Evolutionary conservation across 2,888 invertebrate genomes (phyloP).

Genomic region (Anarsia innoxiella): DNA sequence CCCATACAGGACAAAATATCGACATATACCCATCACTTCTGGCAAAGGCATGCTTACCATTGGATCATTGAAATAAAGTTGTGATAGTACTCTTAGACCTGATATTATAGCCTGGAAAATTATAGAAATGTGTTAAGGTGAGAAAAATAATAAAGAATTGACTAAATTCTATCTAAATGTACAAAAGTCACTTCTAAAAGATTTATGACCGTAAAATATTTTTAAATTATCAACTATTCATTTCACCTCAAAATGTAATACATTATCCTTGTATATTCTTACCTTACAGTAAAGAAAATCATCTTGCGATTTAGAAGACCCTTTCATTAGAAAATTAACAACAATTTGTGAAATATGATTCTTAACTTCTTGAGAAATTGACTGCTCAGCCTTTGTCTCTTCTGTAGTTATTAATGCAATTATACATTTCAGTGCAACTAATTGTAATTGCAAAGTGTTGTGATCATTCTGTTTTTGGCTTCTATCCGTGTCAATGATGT

Average conservation of each 20-base stretch:
- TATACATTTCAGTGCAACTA: constrained; percentile 52
- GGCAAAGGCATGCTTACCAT: constrained; percentile 46
- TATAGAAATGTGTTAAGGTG: no score
- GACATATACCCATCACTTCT: constrained; percentile 75
- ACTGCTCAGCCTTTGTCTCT: constrained; percentile 30
- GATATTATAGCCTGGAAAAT: constrained; percentile 65
- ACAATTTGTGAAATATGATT: constrained; percentile 50
- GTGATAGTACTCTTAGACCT: constrained; percentile 54
- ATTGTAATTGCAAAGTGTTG: constrained; percentile 42
- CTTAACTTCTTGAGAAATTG: constrained; percentile 34
- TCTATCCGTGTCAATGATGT: constrained; percentile 38
- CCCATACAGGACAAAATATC: constrained; percentile 73
- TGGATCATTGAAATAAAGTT: constrained; percentile 54
- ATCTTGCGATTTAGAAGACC: constrained; percentile 45
- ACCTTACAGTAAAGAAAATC: constrained; percentile 70
- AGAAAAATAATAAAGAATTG: no score
- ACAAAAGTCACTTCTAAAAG: no score
- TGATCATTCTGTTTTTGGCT: constrained; percentile 26
- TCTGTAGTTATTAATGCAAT: constrained; percentile 38
- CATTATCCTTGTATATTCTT: no score
- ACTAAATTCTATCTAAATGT: no score
- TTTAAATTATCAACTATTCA: no score
- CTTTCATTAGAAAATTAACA: constrained; percentile 50
- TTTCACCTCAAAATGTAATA: no score
- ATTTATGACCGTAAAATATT: no score